Percentiles rank a stretch among this genome's conserved stretches.
Conservation (phyloP, 2,113 vertebrate genomes). For the Chaetorhynchus papuensis region DNA sequence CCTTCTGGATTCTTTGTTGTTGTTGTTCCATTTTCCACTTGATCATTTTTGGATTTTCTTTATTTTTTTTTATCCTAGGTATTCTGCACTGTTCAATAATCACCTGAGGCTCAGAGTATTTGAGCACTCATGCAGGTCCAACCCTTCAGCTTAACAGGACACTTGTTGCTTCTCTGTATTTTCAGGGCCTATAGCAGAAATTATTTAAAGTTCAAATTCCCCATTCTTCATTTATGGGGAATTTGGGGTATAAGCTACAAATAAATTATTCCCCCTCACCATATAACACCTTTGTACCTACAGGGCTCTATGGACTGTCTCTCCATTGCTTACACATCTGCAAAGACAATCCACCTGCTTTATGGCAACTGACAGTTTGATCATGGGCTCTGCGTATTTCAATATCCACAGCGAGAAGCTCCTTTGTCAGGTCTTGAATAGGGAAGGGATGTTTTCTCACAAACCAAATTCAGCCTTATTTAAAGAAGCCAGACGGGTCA, state of each 20-base stretch:
- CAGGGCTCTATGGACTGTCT: background rate
- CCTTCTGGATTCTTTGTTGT: background rate
- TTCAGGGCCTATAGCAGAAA: background rate
- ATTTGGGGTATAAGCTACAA: background rate
- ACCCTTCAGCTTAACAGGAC: background rate
- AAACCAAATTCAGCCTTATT: background rate
- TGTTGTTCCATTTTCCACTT: background rate
- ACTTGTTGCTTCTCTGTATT: background rate
- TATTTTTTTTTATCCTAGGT: background rate
- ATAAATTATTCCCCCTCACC: background rate
- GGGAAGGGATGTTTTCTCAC: background rate
- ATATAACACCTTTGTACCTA: background rate
- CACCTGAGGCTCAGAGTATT: accelerated
- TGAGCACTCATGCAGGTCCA: background rate
- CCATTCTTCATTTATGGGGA: background rate
- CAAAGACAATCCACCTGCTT: background rate
- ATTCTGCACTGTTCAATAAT: background rate
- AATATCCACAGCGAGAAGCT: background rate
- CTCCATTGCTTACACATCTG: background rate
- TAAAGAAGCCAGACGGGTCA: background rate
- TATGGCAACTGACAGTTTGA: background rate
- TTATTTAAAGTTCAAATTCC: background rate
- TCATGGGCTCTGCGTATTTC: background rate
- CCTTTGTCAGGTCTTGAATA: background rate
- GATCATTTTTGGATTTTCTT: background rate